Percentiles rank a stretch among this genome's conserved stretches.
Conservation (phyloP, 2,113 vertebrate species). For the Perccottus glenii region DNA sequence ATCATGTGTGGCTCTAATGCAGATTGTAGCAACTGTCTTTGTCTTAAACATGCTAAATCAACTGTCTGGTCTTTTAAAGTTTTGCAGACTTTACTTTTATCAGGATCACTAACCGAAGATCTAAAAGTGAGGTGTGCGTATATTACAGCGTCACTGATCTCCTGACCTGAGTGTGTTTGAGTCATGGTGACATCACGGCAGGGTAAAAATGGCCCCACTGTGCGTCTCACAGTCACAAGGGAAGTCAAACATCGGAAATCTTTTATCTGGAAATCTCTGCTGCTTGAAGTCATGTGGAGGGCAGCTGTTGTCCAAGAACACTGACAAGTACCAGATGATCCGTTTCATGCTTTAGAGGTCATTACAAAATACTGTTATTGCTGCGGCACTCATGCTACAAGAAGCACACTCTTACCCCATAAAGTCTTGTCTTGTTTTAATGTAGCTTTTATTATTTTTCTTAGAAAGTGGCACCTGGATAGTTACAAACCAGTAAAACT, state of each 20-base stretch:
- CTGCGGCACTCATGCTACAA: background rate
- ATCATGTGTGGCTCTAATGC: too few relatives aligned
- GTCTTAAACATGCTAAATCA: too few relatives aligned
- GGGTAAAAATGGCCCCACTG: constrained; percentile 13
- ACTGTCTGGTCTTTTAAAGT: too few relatives aligned
- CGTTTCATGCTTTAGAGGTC: constrained; percentile 4
- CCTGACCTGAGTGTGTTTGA: background rate
- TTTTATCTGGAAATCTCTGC: constrained; percentile 16
- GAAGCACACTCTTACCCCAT: constrained; percentile 11
- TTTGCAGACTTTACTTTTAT: too few relatives aligned
- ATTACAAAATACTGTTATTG: background rate
- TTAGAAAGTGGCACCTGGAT: constrained; percentile 13
- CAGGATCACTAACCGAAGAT: too few relatives aligned
- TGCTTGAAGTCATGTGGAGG: constrained; percentile 40
- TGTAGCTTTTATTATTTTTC: constrained; percentile 53
- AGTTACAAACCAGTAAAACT: background rate
- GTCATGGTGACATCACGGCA: constrained; percentile 18
- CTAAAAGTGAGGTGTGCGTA: background rate
- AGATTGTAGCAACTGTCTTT: too few relatives aligned
- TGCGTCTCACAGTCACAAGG: constrained; percentile 18
- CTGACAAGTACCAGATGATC: constrained; percentile 46
- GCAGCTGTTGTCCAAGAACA: constrained; percentile 29
- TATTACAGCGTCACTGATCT: background rate
- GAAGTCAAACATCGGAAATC: background rate
- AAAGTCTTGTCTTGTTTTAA: constrained; percentile 17